Evolutionary conservation across 2,888 invertebrate genomes (phyloP).

Genomic region (Pollenia labialis): DNA sequence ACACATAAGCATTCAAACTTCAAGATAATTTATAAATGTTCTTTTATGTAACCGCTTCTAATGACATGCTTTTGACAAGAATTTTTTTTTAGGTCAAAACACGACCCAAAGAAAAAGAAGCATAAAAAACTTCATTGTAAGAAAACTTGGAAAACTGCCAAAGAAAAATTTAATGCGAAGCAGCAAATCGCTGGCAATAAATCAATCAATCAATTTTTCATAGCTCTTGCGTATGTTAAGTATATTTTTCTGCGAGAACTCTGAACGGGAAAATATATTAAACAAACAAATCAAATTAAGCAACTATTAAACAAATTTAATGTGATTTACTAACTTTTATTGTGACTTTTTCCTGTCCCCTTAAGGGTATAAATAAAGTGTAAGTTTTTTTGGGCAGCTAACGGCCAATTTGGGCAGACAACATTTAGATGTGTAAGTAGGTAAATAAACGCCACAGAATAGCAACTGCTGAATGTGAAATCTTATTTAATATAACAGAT

Average conservation of each 20-base stretch:
- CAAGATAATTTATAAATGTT: constrained; percentile 23
- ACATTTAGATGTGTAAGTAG: too few species aligned
- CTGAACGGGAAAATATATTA: not conserved
- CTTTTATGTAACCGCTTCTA: not conserved
- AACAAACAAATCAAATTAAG: not conserved
- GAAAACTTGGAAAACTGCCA: not conserved
- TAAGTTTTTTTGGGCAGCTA: too few species aligned
- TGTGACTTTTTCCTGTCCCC: not conserved
- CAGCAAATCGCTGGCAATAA: constrained; percentile 7
- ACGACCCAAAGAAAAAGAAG: not conserved
- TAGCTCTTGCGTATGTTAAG: not conserved
- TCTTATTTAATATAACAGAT: too few species aligned
- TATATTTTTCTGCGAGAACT: not conserved
- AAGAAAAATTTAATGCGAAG: not conserved
- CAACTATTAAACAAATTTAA: not conserved
- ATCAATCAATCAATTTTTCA: constrained; percentile 9
- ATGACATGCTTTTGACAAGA: constrained; percentile 19
- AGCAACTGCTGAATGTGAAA: too few species aligned
- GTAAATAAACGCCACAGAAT: too few species aligned
- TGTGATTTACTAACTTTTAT: not conserved
- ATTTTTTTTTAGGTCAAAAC: not conserved
- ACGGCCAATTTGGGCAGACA: too few species aligned
- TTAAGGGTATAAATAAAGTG: too few species aligned
- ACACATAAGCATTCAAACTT: constrained; percentile 33
- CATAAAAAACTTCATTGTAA: not conserved